Evolutionary conservation across 2,888 invertebrate species (phyloP).

Genomic region (Andrena praecox): DNA sequence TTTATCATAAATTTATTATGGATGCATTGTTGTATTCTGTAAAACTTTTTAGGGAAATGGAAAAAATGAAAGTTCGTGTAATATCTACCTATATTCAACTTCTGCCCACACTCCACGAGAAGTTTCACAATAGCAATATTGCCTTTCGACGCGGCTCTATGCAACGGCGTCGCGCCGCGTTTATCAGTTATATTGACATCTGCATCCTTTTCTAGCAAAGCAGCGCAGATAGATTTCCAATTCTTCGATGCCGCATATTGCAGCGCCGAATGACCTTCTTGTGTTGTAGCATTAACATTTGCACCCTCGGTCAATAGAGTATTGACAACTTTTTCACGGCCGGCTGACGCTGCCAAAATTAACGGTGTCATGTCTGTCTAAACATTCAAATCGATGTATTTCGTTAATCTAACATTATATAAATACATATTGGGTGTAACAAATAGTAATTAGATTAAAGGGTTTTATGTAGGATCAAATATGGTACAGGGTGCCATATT

Average conservation of each 20-base stretch:
- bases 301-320: constrained; percentile 89
- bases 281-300: constrained; percentile 90
- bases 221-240: constrained; percentile 89
- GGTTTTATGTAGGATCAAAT: too few relatives aligned
- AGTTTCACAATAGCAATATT: constrained; percentile 89
- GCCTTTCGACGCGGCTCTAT: constrained; percentile 93
- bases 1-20: too few relatives aligned
- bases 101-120: constrained; percentile 87
- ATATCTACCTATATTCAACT: constrained; percentile 85
- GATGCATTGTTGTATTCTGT: too few relatives aligned
- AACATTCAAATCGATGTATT: background rate
- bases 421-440: background rate
- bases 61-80: background rate
- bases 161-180: constrained; percentile 91
- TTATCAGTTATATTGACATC: constrained; percentile 90
- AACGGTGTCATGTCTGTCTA: constrained; percentile 91
- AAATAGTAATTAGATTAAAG: too few relatives aligned
- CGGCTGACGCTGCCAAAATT: constrained; percentile 93
- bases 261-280: constrained; percentile 91
- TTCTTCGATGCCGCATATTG: constrained; percentile 96
- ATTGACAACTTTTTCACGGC: constrained; percentile 89
- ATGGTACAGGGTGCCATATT: too few relatives aligned
- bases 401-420: background rate
- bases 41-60: background rate
- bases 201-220: constrained; percentile 89